phyloP scores from a whole-genome alignment of 1,140 invertebrate species.

The Drosophila bocki region DNA sequence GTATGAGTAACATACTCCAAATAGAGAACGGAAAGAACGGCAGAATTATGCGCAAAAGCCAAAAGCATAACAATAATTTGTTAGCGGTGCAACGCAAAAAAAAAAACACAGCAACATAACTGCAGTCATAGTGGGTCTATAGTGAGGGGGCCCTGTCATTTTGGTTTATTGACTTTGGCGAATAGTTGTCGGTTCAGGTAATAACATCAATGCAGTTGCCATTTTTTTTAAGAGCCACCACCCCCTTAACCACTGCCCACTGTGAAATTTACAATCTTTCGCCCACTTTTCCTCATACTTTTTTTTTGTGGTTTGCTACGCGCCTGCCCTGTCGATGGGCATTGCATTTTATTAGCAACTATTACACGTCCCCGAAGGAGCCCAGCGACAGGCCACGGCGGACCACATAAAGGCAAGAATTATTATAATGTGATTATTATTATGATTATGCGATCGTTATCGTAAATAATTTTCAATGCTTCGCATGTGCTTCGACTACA shows the following conservation, averaged over 20 bases:
- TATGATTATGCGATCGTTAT: constrained; percentile 84
- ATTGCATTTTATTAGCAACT: constrained; percentile 83
- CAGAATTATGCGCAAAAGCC: constrained; percentile 80
- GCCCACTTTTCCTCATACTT: constrained; percentile 8
- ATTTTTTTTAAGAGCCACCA: constrained; percentile 63
- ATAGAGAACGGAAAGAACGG: constrained; percentile 64
- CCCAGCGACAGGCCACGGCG: constrained; percentile 40
- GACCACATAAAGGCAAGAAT: constrained; percentile 77
- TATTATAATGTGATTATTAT: constrained; percentile 84
- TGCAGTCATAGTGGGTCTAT: constrained; percentile 23
- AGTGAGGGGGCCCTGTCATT: constrained; percentile 56
- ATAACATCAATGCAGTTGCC: constrained; percentile 83
- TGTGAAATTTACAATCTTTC: constrained; percentile 39
- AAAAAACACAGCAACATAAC: constrained; percentile 44
- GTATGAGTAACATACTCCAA: constrained; percentile 82
- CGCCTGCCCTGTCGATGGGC: constrained; percentile 52
- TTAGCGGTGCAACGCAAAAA: constrained; percentile 49
- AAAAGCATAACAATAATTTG: constrained; percentile 82
- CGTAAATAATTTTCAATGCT: constrained; percentile 83
- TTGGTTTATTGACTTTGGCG: constrained; percentile 82
- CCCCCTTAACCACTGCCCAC: constrained; percentile 1
- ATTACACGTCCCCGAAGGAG: constrained; percentile 69
- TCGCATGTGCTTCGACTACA: constrained; percentile 76
- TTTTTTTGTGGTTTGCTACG: background rate
- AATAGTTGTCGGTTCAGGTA: constrained; percentile 80